These are phyloP conservation scores for Scelioninae gen. 1 DNA, from an alignment of 2,888 invertebrate genomes.

Conservation along the genomic window DNA sequence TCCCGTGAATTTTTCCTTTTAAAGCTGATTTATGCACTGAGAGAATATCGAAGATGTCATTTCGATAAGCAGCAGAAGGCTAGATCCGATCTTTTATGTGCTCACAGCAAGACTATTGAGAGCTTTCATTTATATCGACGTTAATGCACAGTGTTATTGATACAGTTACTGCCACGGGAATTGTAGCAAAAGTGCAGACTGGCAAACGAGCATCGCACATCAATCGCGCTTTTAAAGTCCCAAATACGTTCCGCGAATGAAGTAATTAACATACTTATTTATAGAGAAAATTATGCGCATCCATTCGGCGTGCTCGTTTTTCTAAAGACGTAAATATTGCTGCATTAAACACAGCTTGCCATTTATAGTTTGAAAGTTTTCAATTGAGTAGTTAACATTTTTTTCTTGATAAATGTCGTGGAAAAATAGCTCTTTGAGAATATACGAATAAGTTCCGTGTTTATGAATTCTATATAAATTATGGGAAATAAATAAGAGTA, in stretches of 20 bases:
- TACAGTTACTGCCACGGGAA: conserved; percentile 35
- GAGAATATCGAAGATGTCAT: conserved; percentile 69
- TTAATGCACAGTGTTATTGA: conserved; percentile 59
- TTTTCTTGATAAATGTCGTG: too few relatives aligned
- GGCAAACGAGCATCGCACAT: conserved; percentile 20
- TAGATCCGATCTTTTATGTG: conserved; percentile 61
- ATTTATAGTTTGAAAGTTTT: too few relatives aligned
- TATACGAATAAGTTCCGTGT: too few relatives aligned
- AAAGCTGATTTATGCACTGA: conserved; percentile 66
- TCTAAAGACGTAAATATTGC: too few relatives aligned
- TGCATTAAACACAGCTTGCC: too few relatives aligned
- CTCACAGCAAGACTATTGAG: conserved; percentile 44
- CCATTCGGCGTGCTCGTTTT: not conserved
- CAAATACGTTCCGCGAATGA: conserved; percentile 1
- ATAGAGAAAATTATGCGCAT: not conserved
- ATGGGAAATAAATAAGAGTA: too few relatives aligned
- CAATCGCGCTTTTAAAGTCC: conserved; percentile 14
- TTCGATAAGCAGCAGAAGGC: conserved; percentile 64
- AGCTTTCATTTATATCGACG: conserved; percentile 64
- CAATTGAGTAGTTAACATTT: too few relatives aligned
- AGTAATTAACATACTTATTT: conserved; percentile 40
- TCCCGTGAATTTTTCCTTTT: conserved; percentile 62
- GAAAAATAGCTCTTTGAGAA: too few relatives aligned
- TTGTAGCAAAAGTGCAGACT: conserved; percentile 34
- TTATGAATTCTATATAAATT: too few relatives aligned